Percentiles rank a stretch among this genome's conserved stretches.
phyloP scores from a whole-genome alignment of 2,113 vertebrate genomes.

The Ceyx margarethae region DNA sequence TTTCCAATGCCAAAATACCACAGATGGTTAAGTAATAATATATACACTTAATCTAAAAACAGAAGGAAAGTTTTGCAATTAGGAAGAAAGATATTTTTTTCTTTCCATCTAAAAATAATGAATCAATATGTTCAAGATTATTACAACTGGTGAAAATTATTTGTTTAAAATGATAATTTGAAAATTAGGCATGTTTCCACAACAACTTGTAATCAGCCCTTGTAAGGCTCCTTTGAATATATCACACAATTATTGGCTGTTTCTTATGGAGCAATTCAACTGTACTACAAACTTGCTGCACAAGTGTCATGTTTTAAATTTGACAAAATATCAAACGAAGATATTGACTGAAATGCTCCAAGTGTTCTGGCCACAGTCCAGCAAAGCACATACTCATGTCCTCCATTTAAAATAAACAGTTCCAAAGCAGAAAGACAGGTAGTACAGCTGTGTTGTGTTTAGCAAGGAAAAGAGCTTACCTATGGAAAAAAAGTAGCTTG shows the following conservation, averaged over 20 bases:
- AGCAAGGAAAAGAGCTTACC: not conserved
- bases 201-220: not conserved
- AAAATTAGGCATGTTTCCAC: not conserved
- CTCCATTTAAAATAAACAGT: not conserved
- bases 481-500: not conserved
- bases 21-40: not conserved
- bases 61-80: not conserved
- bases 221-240: not conserved
- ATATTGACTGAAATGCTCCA: not conserved
- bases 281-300: not conserved
- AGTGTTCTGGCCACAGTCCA: not conserved
- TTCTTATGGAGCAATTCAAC: not conserved
- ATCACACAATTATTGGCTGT: not conserved
- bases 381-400: not conserved
- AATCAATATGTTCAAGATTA: not conserved
- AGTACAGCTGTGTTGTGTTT: not conserved
- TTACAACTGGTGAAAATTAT: not conserved
- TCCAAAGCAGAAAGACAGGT: not conserved
- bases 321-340: not conserved
- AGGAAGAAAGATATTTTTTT: not conserved
- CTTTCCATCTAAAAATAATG: not conserved
- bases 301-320: not conserved
- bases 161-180: not conserved
- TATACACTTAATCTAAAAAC: not conserved
- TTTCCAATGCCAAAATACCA: constrained; percentile 5